These are phyloP conservation scores for Hipposideros larvatus DNA, from an alignment of 2,797 vertebrate genomes.

Conservation along the genomic window DNA sequence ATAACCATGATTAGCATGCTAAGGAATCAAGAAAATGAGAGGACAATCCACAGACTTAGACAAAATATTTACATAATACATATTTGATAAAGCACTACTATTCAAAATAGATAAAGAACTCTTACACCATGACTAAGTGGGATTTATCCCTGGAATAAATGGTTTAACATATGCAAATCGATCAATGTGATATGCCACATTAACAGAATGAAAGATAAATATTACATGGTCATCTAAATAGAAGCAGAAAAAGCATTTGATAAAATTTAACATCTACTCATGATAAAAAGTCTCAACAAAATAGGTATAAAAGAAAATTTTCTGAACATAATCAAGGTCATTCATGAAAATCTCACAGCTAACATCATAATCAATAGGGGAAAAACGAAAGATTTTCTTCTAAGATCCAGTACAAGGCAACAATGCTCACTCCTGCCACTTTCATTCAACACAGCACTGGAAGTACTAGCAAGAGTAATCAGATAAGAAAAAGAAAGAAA, in stretches of 20 bases:
- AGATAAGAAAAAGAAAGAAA: neutral
- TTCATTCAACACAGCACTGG: neutral
- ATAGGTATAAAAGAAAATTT: neutral
- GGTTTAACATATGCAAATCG: neutral
- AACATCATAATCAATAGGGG: neutral
- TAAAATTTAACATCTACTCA: neutral
- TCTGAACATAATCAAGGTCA: neutral
- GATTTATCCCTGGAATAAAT: neutral
- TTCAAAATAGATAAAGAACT: constrained; percentile 24
- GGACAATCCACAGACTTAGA: neutral
- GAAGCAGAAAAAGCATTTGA: neutral
- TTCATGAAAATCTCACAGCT: neutral
- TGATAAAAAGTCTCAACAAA: neutral
- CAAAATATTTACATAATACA: neutral
- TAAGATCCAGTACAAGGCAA: neutral
- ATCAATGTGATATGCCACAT: neutral
- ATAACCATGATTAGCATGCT: constrained; percentile 1
- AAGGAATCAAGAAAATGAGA: neutral
- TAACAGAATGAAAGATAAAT: neutral
- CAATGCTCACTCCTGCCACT: neutral
- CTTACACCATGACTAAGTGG: neutral
- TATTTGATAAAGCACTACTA: neutral
- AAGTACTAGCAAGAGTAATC: constrained; percentile 2
- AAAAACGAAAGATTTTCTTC: neutral
- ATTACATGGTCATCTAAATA: neutral